A percentile compares a stretch with the other conserved stretches of the same genome.
Conservation (phyloP, 2,113 vertebrate genomes). For the Tamias sibiricus region DNA sequence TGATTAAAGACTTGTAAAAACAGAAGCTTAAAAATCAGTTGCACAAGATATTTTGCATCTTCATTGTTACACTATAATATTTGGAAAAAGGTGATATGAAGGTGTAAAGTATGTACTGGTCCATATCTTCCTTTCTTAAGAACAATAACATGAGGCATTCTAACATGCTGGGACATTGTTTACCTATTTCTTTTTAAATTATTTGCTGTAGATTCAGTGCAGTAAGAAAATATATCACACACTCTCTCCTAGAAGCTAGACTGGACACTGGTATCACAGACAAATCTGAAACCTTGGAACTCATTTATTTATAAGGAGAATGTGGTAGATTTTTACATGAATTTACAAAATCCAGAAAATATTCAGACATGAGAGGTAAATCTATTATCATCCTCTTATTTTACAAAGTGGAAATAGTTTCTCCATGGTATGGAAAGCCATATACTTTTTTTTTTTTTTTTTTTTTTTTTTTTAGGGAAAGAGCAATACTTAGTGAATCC, state of each 20-base stretch:
- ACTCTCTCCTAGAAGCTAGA: neutral
- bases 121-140: neutral
- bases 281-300: neutral
- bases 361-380: neutral
- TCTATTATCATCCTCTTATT: neutral
- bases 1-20: constrained; percentile 59
- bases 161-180: neutral
- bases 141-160: neutral
- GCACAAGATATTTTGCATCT: neutral
- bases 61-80: neutral
- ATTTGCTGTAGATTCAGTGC: neutral
- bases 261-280: neutral
- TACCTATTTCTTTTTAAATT: neutral
- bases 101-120: neutral
- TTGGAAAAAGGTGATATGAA: neutral
- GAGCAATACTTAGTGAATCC: neutral
- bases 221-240: neutral
- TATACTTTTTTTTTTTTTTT: neutral
- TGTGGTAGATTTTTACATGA: neutral
- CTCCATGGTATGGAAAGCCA: neutral
- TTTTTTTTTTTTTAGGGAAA: too few species aligned
- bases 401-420: constrained; percentile 7
- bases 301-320: neutral
- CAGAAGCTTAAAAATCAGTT: constrained; percentile 23
- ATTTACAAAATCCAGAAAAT: constrained; percentile 18